Percentiles rank a stretch among this genome's conserved stretches.
These are phyloP conservation scores for Pangasius krempfi DNA, from an alignment of 2,797 vertebrate genomes.

Conservation along the genomic window DNA sequence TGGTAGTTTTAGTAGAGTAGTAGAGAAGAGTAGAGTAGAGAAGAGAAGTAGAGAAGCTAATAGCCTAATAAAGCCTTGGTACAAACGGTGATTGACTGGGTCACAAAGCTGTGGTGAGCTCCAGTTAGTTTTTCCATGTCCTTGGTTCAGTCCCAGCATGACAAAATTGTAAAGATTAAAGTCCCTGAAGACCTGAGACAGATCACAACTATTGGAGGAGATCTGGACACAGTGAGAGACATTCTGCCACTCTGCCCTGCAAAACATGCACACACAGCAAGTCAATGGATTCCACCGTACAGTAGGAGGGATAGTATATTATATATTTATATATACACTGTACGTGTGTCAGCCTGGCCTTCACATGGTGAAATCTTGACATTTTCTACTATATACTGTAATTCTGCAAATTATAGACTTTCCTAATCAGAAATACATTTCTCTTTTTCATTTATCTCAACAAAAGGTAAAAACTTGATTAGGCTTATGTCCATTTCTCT, in stretches of 20 bases:
- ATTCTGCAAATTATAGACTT: neutral
- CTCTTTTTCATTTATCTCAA: neutral
- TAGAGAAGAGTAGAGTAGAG: neutral
- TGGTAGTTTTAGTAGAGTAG: neutral
- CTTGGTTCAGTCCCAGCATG: conserved; percentile 63
- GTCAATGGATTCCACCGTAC: neutral
- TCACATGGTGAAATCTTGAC: neutral
- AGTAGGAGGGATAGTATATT: neutral
- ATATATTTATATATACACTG: neutral
- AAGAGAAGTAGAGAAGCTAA: neutral
- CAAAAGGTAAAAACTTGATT: neutral
- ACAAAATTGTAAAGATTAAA: conserved; percentile 67
- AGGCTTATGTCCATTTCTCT: neutral
- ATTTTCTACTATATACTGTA: neutral
- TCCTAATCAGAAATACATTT: neutral
- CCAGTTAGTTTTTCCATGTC: conserved; percentile 60
- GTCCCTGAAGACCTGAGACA: conserved; percentile 64
- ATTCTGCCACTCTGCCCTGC: conserved; percentile 68
- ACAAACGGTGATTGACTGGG: conserved; percentile 69
- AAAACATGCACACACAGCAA: conserved; percentile 16
- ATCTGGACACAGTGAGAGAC: conserved; percentile 68
- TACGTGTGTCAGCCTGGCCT: neutral
- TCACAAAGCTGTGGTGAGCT: conserved; percentile 59
- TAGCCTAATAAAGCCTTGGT: neutral
- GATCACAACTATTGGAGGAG: conserved; percentile 65